phyloP scores from a whole-genome alignment of 92 coral and sea anemone genomes.

The Porites lobata region DNA sequence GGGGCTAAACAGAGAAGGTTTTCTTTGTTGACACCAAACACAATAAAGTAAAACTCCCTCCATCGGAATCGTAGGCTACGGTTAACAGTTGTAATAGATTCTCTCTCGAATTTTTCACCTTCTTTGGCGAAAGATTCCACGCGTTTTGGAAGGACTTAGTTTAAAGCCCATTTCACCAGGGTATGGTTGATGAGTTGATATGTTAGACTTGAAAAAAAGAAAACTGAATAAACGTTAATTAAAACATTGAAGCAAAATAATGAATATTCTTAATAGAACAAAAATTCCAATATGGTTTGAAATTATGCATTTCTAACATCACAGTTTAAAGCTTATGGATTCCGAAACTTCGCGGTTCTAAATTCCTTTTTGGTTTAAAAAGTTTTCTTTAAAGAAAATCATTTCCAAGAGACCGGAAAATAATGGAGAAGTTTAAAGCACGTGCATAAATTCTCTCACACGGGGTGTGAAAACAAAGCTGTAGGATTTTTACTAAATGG shows the following conservation, averaged over 20 bases:
- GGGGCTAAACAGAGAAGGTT: constrained; percentile 12
- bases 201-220: not conserved
- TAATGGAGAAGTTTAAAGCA: not conserved
- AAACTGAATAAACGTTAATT: constrained; percentile 24
- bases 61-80: constrained; percentile 49
- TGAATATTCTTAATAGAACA: constrained; percentile 42
- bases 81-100: constrained; percentile 1
- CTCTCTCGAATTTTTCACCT: not conserved
- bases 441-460: constrained; percentile 37
- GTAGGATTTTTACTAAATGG: constrained; percentile 11
- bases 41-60: constrained; percentile 34
- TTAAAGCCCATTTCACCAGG: not conserved
- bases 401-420: not conserved
- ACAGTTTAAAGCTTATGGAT: not conserved
- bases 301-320: constrained; percentile 21
- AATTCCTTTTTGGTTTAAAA: not conserved
- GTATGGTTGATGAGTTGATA: not conserved
- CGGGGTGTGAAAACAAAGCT: constrained; percentile 28
- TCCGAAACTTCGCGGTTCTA: not conserved
- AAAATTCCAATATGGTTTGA: constrained; percentile 56
- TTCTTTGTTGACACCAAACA: constrained; percentile 53
- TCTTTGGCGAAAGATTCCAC: not conserved
- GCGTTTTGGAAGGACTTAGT: not conserved
- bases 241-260: constrained; percentile 30
- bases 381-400: not conserved